Conservation (phyloP, 2,113 vertebrate species). For the Peromyscus maniculatus region DNA sequence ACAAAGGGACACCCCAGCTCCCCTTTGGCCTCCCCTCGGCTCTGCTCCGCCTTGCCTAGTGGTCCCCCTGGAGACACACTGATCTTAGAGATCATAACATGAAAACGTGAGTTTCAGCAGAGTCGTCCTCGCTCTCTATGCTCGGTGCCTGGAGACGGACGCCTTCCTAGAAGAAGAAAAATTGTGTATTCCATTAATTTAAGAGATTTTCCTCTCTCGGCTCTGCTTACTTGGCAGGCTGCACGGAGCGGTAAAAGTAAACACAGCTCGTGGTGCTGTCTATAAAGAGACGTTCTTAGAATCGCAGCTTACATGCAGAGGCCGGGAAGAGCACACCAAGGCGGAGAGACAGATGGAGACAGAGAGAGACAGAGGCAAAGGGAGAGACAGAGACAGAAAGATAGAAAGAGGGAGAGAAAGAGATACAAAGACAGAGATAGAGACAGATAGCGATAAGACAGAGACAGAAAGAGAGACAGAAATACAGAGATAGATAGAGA, state of each 20-base stretch:
- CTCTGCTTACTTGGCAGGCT: conserved; percentile 45
- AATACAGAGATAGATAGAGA: not conserved
- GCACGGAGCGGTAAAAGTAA: not conserved
- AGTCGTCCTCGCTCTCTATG: not conserved
- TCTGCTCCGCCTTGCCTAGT: not conserved
- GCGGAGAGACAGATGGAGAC: too few relatives aligned
- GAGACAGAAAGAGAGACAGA: not conserved
- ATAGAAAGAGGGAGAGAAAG: not conserved
- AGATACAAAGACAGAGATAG: not conserved
- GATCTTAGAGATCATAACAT: not conserved
- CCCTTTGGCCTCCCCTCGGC: not conserved
- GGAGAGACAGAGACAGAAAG: not conserved
- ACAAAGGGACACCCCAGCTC: not conserved
- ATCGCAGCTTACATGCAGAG: conserved; percentile 26
- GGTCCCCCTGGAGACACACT: not conserved
- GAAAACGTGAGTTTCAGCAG: not conserved
- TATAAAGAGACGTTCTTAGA: conserved; percentile 40
- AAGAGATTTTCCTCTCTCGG: conserved; percentile 39
- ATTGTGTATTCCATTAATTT: conserved; percentile 8
- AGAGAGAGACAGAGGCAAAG: not conserved
- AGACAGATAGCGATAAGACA: not conserved
- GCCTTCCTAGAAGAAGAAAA: conserved; percentile 32
- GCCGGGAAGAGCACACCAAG: not conserved
- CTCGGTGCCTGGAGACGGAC: not conserved
- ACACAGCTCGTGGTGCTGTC: not conserved